Evolutionary conservation across 2,113 vertebrate genomes (phyloP).

Genomic region (Dasyornis broadbenti): DNA sequence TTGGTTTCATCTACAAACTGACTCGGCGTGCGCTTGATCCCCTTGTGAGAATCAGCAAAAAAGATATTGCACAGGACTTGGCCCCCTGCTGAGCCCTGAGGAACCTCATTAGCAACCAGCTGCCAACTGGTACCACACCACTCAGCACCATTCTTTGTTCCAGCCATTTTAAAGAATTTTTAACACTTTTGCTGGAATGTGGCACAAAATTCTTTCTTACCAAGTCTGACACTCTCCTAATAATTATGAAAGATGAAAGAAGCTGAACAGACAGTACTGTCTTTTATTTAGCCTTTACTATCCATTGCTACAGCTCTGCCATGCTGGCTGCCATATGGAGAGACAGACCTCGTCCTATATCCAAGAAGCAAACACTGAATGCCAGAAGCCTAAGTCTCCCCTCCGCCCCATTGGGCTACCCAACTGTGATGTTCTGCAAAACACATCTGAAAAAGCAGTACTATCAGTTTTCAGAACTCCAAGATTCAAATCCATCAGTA

Average conservation of each 20-base stretch:
- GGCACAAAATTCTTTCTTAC: neutral
- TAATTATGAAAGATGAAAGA: neutral
- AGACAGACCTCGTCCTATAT: neutral
- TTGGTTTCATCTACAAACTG: neutral
- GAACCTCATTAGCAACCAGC: neutral
- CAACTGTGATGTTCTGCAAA: rapidly evolving
- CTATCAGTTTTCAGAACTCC: neutral
- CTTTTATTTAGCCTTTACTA: neutral
- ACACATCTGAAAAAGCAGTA: neutral
- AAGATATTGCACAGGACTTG: neutral
- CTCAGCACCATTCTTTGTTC: neutral
- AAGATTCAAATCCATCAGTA: neutral
- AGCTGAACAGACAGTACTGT: neutral
- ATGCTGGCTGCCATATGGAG: neutral
- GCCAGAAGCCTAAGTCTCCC: rapidly evolving
- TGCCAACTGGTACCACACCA: neutral
- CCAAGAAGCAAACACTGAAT: neutral
- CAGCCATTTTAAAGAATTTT: neutral
- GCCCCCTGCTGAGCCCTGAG: neutral
- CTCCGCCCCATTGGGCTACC: rapidly evolving
- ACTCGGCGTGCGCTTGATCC: neutral
- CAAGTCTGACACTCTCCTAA: neutral
- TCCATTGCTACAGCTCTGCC: neutral
- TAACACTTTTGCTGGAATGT: neutral
- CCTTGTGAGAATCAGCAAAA: neutral